Conservation (phyloP, 2,797 vertebrate species). For the Mus minutoides region DNA sequence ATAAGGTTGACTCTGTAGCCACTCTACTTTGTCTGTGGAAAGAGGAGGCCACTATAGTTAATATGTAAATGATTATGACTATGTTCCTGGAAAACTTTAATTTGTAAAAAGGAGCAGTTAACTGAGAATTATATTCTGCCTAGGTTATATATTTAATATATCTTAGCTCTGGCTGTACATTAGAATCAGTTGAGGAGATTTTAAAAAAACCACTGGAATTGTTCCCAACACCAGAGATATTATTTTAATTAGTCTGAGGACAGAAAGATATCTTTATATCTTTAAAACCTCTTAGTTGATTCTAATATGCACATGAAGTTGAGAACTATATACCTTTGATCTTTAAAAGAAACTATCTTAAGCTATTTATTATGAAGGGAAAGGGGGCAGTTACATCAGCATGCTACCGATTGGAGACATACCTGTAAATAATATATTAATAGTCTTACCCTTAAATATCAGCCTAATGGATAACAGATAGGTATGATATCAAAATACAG, state of each 20-base stretch:
- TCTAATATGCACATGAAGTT: background rate
- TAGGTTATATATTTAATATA: background rate
- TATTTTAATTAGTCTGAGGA: slow-evolving; percentile 2
- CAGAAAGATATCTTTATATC: background rate
- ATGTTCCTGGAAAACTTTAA: slow-evolving; percentile 1
- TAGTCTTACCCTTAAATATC: background rate
- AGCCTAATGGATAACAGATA: background rate
- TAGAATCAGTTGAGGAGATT: background rate
- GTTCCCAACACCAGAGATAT: background rate
- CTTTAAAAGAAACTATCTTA: background rate
- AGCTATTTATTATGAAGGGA: background rate
- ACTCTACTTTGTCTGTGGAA: background rate
- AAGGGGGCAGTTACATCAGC: background rate
- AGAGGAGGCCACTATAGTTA: background rate
- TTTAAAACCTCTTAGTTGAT: background rate
- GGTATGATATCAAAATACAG: background rate
- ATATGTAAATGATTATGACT: background rate
- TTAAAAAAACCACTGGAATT: background rate
- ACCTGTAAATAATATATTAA: background rate
- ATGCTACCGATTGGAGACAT: background rate
- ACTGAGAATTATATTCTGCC: background rate
- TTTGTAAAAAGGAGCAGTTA: slow-evolving; percentile 12
- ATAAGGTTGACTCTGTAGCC: background rate
- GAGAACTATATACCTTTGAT: background rate
- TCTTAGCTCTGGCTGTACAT: background rate